Percentiles rank a stretch among this genome's conserved stretches.
phyloP scores from a whole-genome alignment of 2,113 vertebrate species.

The Platichthys flesus region DNA sequence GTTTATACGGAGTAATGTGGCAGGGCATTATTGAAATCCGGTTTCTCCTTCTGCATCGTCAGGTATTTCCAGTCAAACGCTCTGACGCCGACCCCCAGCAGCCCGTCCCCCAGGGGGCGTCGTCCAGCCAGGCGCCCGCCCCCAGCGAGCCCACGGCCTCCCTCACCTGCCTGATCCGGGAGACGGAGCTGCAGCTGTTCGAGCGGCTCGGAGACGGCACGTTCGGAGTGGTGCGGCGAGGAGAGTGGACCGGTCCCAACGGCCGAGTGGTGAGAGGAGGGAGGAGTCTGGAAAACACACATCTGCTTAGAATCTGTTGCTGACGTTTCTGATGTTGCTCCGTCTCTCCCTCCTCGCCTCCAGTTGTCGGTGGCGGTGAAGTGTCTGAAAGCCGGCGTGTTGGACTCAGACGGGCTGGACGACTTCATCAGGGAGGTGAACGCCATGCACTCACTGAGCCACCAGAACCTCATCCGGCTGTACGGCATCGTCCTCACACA shows the following conservation, averaged over 20 bases:
- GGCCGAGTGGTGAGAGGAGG: conserved; percentile 88
- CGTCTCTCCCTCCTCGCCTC: background rate
- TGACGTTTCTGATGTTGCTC: background rate
- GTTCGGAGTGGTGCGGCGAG: conserved; percentile 93
- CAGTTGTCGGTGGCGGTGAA: conserved; percentile 96
- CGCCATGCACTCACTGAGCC: conserved; percentile 96
- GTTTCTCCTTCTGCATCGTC: conserved; percentile 25
- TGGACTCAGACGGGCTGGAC: conserved; percentile 92
- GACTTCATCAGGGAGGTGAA: conserved; percentile 99
- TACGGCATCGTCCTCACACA: conserved; percentile 96
- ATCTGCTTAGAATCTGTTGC: no score
- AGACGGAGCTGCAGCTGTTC: conserved; percentile 90
- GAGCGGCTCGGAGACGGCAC: conserved; percentile 97
- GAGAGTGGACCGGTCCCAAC: conserved; percentile 92
- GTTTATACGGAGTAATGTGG: no score
- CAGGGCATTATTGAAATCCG: no score
- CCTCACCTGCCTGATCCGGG: conserved; percentile 95
- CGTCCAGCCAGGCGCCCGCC: conserved; percentile 53
- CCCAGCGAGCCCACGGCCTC: conserved; percentile 76
- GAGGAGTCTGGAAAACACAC: background rate
- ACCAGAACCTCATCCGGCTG: conserved; percentile 95
- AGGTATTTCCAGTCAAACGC: conserved; percentile 97
- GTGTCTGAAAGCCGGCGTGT: conserved; percentile 92
- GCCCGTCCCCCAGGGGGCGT: conserved; percentile 83
- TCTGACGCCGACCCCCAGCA: conserved; percentile 86